phyloP scores from a whole-genome alignment of 2,797 vertebrate genomes.

The Amblyopsis hoosieri region DNA sequence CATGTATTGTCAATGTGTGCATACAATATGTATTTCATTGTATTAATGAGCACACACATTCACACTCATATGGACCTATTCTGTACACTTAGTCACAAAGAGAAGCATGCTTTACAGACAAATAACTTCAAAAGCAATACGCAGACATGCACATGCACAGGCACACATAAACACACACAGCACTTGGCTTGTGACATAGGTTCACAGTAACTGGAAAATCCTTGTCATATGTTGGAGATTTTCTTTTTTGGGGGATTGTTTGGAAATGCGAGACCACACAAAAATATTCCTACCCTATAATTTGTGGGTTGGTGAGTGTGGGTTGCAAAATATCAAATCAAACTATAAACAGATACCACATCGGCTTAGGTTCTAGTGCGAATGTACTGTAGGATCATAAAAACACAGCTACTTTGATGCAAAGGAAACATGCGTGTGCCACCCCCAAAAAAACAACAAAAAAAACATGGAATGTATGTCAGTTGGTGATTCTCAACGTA shows the following conservation, averaged over 20 bases:
- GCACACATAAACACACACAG: conserved; percentile 25
- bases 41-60: no score
- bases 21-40: conserved; percentile 47
- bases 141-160: conserved; percentile 25
- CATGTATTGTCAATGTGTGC: conserved; percentile 32
- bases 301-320: conserved; percentile 68
- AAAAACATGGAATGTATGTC: conserved; percentile 49
- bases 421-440: no score
- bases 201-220: conserved; percentile 68
- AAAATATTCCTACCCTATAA: conserved; percentile 56
- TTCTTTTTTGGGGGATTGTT: conserved; percentile 20
- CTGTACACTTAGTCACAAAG: background rate
- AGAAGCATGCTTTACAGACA: no score
- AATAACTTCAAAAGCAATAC: conserved; percentile 30
- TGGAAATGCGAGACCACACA: conserved; percentile 39
- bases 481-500: conserved; percentile 46
- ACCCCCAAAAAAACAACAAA: background rate
- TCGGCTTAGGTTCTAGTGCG: conserved; percentile 1
- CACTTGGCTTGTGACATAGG: conserved; percentile 38
- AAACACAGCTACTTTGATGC: no score
- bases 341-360: conserved; percentile 55
- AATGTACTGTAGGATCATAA: background rate
- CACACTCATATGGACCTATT: no score
- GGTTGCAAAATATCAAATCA: conserved; percentile 65
- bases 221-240: conserved; percentile 63